phyloP scores from a whole-genome alignment of 2,888 invertebrate species.

The Rhynchonema sp. region DNA sequence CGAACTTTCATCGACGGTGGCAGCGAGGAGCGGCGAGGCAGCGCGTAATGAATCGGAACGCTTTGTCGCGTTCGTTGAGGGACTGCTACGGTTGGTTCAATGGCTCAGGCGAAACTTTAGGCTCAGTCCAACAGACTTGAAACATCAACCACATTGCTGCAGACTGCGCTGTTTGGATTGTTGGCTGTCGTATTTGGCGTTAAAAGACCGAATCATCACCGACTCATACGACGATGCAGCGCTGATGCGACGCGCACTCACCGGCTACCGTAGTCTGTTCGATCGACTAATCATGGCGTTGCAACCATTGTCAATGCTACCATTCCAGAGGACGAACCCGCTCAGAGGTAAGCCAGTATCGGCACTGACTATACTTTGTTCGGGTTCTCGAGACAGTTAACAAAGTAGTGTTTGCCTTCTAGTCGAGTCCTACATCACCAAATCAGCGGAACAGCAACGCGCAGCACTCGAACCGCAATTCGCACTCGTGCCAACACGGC shows the following conservation, averaged over 20 bases:
- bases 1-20: slow-evolving; percentile 37
- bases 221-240: slow-evolving; percentile 57
- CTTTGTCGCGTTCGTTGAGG: slow-evolving; percentile 12
- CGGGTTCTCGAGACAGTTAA: no score
- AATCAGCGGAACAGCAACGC: no score
- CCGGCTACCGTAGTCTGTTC: slow-evolving; percentile 41
- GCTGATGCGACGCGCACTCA: slow-evolving; percentile 46
- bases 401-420: no score
- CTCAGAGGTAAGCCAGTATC: slow-evolving; percentile 4
- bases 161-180: slow-evolving; percentile 50
- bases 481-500: slow-evolving; percentile 4
- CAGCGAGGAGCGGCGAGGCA: neutral
- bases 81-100: neutral
- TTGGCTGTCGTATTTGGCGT: slow-evolving; percentile 66
- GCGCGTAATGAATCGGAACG: neutral
- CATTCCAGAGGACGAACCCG: slow-evolving; percentile 41
- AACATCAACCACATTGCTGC: slow-evolving; percentile 3
- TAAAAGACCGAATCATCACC: slow-evolving; percentile 56
- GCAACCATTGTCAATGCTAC: slow-evolving; percentile 55
- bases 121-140: neutral
- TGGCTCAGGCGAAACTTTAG: neutral
- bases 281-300: slow-evolving; percentile 55
- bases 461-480: no score
- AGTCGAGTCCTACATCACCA: no score
- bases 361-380: no score